These are phyloP conservation scores for Trichopria drosophilae DNA, from an alignment of 2,888 invertebrate genomes.

Conservation along the genomic window DNA sequence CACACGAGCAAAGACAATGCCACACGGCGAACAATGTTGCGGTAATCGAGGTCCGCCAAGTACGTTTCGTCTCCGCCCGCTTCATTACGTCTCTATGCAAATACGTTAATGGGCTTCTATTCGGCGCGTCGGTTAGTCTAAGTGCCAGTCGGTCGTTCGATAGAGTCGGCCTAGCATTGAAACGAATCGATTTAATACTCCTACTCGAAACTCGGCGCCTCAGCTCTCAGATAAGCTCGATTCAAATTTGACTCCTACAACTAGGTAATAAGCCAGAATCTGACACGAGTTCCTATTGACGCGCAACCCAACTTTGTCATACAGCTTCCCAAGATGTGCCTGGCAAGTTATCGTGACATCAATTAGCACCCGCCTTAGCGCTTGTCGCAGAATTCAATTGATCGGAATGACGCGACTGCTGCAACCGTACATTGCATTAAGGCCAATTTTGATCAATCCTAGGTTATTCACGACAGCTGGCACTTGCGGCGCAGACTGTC, in stretches of 20 bases:
- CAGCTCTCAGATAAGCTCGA: conserved; percentile 29
- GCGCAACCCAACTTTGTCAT: no score
- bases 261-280: background rate
- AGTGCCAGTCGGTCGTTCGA: conserved; percentile 23
- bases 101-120: conserved; percentile 32
- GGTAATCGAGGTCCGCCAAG: conserved; percentile 22
- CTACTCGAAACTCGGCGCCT: conserved; percentile 5
- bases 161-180: no score
- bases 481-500: no score
- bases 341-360: no score
- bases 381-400: no score
- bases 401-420: no score
- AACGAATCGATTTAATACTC: conserved; percentile 32
- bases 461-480: no score
- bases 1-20: conserved; percentile 15
- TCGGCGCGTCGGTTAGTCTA: conserved; percentile 18
- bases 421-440: no score
- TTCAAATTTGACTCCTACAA: conserved; percentile 31
- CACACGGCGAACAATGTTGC: conserved; percentile 27
- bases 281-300: conserved; percentile 20
- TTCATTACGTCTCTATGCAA: conserved; percentile 33
- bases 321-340: no score
- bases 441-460: no score
- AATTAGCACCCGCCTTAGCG: no score
- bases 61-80: conserved; percentile 13